A percentile compares a stretch with the other conserved stretches of the same genome.
Evolutionary conservation across 2,797 vertebrate species (phyloP).

Genomic region (Micromesistius poutassou): DNA sequence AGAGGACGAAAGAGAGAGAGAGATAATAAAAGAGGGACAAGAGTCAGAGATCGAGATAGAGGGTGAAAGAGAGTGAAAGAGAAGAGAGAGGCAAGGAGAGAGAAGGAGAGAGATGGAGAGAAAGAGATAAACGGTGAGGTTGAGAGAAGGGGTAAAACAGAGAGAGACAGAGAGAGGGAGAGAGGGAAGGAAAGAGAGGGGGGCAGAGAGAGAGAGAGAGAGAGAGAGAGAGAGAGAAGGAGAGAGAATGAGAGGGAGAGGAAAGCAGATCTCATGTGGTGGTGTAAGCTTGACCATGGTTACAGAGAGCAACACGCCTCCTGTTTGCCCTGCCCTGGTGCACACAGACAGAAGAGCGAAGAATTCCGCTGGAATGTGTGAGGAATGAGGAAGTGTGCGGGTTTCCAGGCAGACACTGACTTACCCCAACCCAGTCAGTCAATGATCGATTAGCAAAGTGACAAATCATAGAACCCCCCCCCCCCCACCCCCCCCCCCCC

Average conservation of each 20-base stretch:
- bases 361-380: conserved; percentile 56
- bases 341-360: conserved; percentile 50
- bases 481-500: too few relatives aligned
- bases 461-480: not conserved
- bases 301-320: conserved; percentile 23
- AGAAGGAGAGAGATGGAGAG: not conserved
- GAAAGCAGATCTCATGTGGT: not conserved
- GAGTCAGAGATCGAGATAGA: not conserved
- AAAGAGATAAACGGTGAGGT: not conserved
- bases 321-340: conserved; percentile 16
- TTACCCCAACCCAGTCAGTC: conserved; percentile 9
- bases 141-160: too few relatives aligned
- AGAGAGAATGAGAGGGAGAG: not conserved
- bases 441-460: not conserved
- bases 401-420: conserved; percentile 13
- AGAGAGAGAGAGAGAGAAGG: not conserved
- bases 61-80: not conserved
- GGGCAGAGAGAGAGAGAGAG: not conserved
- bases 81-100: not conserved
- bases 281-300: conserved; percentile 3
- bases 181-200: not conserved
- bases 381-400: conserved; percentile 52
- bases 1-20: not conserved
- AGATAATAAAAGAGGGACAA: not conserved
- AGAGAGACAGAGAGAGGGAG: not conserved